These are phyloP conservation scores for Noctuana brunneofusca DNA, from an alignment of 2,888 invertebrate species.

Conservation along the genomic window DNA sequence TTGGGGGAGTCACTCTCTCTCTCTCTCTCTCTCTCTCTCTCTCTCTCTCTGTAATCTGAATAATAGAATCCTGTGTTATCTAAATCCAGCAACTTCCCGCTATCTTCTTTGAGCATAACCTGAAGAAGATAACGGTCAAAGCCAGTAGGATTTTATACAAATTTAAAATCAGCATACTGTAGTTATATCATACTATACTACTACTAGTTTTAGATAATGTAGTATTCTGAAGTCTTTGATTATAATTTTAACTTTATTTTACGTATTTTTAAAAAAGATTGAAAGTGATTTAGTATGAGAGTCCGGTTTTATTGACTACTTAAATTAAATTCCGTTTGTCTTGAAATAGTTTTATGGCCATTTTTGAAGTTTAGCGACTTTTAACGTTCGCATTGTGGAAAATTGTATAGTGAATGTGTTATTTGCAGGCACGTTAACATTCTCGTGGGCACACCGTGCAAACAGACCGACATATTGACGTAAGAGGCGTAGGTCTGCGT, in stretches of 20 bases:
- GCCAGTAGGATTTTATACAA: too few relatives aligned
- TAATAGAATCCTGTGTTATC: too few relatives aligned
- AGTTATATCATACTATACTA: too few relatives aligned
- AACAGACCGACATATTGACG: conserved; percentile 17
- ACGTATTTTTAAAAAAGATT: neutral
- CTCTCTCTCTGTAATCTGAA: too few relatives aligned
- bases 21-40: too few relatives aligned
- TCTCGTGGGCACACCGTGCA: neutral
- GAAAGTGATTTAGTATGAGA: conserved; percentile 7
- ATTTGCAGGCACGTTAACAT: conserved; percentile 11
- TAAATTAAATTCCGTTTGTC: conserved; percentile 9
- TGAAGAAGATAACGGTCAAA: too few relatives aligned
- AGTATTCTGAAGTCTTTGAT: too few relatives aligned
- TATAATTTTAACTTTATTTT: neutral
- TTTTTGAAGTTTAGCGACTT: neutral
- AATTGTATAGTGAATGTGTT: conserved; percentile 7
- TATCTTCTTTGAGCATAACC: too few relatives aligned
- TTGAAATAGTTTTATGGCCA: conserved; percentile 13
- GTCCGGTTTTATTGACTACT: conserved; percentile 2
- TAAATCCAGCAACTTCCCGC: too few relatives aligned
- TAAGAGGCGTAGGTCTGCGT: conserved; percentile 7
- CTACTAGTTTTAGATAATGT: too few relatives aligned
- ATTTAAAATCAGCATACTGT: too few relatives aligned
- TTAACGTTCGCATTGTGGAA: conserved; percentile 4
- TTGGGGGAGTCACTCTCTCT: too few relatives aligned